Percentiles rank a stretch among this genome's conserved stretches.
Conservation (phyloP, 2,888 invertebrate species). For the Drosophila antonietae region DNA sequence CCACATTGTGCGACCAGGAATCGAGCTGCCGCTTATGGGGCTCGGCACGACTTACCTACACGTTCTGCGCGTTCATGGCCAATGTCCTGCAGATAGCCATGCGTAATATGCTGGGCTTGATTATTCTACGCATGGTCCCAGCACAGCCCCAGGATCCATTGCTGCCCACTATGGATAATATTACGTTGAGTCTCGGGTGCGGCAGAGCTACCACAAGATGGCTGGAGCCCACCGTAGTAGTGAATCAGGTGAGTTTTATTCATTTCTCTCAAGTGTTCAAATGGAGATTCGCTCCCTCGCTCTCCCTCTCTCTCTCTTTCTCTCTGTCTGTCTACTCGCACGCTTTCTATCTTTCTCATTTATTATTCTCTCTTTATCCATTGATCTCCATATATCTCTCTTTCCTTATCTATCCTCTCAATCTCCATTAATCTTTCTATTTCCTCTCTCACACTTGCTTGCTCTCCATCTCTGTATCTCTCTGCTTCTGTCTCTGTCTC, state of each 20-base stretch:
- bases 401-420: no score
- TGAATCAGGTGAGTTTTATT: conserved; percentile 34
- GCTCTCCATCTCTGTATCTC: neutral
- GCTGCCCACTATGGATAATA: neutral
- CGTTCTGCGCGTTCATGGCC: conserved; percentile 82
- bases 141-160: conserved; percentile 63
- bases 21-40: conserved; percentile 64
- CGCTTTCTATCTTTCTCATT: no score
- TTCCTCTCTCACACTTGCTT: neutral
- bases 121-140: conserved; percentile 86
- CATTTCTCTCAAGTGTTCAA: no score
- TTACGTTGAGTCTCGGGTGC: conserved; percentile 12
- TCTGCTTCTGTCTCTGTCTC: no score
- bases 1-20: conserved; percentile 4
- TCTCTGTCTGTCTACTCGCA: no score
- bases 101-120: conserved; percentile 86
- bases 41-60: conserved; percentile 83
- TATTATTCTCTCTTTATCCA: no score
- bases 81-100: conserved; percentile 83
- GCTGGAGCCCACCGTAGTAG: neutral
- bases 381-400: no score
- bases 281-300: no score
- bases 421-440: neutral
- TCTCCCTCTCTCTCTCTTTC: neutral
- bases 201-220: neutral